A percentile compares a stretch with the other conserved stretches of the same genome.
phyloP scores from a whole-genome alignment of 2,113 vertebrate species.

The Colistium nudipinnis region DNA sequence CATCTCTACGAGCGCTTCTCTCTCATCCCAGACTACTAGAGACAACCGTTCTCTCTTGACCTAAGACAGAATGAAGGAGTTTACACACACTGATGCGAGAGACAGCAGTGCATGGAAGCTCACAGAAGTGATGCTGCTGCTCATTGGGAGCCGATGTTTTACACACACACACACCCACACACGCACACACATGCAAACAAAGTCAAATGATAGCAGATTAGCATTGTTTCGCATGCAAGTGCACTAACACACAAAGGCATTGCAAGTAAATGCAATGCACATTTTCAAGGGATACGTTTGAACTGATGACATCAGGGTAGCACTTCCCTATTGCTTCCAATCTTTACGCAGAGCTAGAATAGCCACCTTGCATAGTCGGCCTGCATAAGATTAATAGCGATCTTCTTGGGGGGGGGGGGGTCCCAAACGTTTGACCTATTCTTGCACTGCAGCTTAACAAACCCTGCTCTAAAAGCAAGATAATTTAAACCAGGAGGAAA shows the following conservation, averaged over 20 bases:
- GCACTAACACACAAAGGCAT: background rate
- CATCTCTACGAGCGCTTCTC: background rate
- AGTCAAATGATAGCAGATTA: background rate
- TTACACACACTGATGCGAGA: constrained; percentile 45
- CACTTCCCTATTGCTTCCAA: background rate
- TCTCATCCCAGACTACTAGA: constrained; percentile 2
- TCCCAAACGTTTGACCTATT: background rate
- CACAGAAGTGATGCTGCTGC: background rate
- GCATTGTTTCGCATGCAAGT: background rate
- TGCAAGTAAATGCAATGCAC: constrained; percentile 16
- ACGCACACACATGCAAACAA: constrained; percentile 2
- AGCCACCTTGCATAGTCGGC: background rate
- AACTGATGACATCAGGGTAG: background rate
- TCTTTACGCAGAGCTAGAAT: background rate
- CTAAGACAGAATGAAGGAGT: constrained; percentile 8
- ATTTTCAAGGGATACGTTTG: background rate
- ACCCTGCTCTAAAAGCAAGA: background rate
- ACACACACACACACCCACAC: constrained; percentile 3
- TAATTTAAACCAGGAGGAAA: background rate
- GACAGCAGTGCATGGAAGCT: constrained; percentile 15
- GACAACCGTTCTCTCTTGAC: constrained; percentile 2
- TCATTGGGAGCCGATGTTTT: constrained; percentile 5
- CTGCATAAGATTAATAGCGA: background rate
- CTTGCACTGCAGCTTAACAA: background rate
- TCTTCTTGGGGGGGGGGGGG: background rate